Evolutionary conservation across 2,113 vertebrate species (phyloP).

Genomic region (Passer domesticus): DNA sequence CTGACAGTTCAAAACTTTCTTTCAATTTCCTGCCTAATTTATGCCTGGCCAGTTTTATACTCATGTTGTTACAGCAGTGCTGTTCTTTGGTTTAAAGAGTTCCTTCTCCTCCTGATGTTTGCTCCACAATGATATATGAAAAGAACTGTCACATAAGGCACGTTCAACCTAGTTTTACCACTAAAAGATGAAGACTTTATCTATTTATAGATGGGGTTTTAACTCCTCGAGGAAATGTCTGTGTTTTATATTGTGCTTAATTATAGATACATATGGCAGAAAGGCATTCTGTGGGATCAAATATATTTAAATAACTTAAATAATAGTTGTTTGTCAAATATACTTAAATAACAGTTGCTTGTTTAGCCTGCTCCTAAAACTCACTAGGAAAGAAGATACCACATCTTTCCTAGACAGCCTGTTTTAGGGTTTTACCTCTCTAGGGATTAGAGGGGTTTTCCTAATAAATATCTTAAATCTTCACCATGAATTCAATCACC

Average conservation of each 20-base stretch:
- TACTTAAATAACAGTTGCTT: not conserved
- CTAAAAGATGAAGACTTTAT: slow-evolving; percentile 17
- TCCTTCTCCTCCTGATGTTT: slow-evolving; percentile 36
- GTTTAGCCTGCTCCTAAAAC: not conserved
- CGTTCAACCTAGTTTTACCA: slow-evolving; percentile 32
- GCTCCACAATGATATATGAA: not conserved
- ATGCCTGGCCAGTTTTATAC: slow-evolving; percentile 17
- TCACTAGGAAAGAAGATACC: not conserved
- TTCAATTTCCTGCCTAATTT: slow-evolving; percentile 57
- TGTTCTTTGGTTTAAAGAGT: slow-evolving; percentile 20
- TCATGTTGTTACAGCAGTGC: not conserved
- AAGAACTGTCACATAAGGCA: slow-evolving; percentile 23
- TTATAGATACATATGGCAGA: not conserved
- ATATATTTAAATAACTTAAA: not conserved
- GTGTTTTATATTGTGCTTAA: not conserved
- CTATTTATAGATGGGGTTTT: slow-evolving; percentile 27
- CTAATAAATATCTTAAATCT: not conserved
- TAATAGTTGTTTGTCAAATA: not conserved
- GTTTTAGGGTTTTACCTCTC: not conserved
- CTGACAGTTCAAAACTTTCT: slow-evolving; percentile 37
- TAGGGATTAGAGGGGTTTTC: not conserved
- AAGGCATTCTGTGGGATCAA: not conserved
- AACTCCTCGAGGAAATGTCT: not conserved
- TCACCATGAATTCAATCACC: not conserved
- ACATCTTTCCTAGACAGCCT: not conserved